A percentile compares a stretch with the other conserved stretches of the same genome.
Evolutionary conservation across 2,888 invertebrate species (phyloP).

Genomic region (Luffia ferchaultella): DNA sequence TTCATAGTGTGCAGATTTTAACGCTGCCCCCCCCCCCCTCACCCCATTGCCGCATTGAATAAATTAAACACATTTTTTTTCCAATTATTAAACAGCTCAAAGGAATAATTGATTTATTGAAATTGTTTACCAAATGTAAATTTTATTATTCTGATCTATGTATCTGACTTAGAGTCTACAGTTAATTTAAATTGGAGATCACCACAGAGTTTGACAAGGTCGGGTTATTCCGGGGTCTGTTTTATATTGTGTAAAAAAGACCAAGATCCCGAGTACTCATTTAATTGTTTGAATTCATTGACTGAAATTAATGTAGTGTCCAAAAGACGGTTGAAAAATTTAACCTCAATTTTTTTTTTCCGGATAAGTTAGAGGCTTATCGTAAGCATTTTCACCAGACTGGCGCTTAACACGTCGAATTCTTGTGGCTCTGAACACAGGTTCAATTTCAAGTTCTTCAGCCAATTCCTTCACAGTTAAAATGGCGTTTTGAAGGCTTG

Average conservation of each 20-base stretch:
- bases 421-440: slow-evolving; percentile 21
- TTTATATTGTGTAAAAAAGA: slow-evolving; percentile 17
- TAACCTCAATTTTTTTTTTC: slow-evolving; percentile 16
- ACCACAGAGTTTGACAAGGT: slow-evolving; percentile 13
- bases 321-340: slow-evolving; percentile 17
- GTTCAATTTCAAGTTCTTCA: slow-evolving; percentile 20
- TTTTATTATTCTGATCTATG: too few species aligned
- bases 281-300: slow-evolving; percentile 18
- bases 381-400: slow-evolving; percentile 21
- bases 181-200: too few species aligned
- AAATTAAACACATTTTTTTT: too few species aligned
- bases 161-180: too few species aligned
- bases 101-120: too few species aligned
- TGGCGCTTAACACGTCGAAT: slow-evolving; percentile 20
- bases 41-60: too few species aligned
- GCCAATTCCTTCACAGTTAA: slow-evolving; percentile 21
- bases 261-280: slow-evolving; percentile 17
- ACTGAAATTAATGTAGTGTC: slow-evolving; percentile 17
- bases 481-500: slow-evolving; percentile 13
- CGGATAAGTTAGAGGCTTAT: slow-evolving; percentile 19
- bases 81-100: too few species aligned
- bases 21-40: too few species aligned
- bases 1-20: too few species aligned
- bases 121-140: too few species aligned
- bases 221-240: slow-evolving; percentile 16